Conservation (phyloP, 2,113 vertebrate genomes). For the Blennius ocellaris region DNA sequence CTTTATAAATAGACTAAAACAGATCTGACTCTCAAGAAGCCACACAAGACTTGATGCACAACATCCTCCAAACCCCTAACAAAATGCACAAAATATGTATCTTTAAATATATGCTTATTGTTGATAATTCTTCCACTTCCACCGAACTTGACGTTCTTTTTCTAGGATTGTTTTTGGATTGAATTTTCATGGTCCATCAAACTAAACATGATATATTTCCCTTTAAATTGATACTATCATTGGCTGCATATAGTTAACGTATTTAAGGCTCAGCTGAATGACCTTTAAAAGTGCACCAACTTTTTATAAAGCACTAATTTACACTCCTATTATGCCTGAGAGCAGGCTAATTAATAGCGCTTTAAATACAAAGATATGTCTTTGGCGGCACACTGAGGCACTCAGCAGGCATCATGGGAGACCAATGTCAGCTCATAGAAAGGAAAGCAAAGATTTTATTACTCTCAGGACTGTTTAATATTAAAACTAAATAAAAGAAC, state of each 20-base stretch:
- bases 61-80: no score
- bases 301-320: conserved; percentile 55
- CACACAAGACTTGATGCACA: no score
- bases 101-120: no score
- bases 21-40: no score
- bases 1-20: no score
- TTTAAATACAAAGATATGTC: conserved; percentile 60
- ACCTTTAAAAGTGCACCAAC: conserved; percentile 56
- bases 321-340: conserved; percentile 48
- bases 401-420: conserved; percentile 43
- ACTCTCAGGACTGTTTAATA: conserved; percentile 10
- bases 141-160: no score
- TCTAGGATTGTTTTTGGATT: no score
- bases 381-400: conserved; percentile 36
- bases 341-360: conserved; percentile 63
- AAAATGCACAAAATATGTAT: no score
- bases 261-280: conserved; percentile 35
- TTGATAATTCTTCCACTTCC: no score
- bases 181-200: conserved; percentile 15
- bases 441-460: conserved; percentile 27
- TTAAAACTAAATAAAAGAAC: neutral
- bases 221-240: conserved; percentile 7
- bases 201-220: conserved; percentile 23
- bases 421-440: conserved; percentile 38
- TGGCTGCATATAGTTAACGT: neutral